Conservation (phyloP, 1,140 invertebrate genomes). For the Macrosteles quadrilineatus region DNA sequence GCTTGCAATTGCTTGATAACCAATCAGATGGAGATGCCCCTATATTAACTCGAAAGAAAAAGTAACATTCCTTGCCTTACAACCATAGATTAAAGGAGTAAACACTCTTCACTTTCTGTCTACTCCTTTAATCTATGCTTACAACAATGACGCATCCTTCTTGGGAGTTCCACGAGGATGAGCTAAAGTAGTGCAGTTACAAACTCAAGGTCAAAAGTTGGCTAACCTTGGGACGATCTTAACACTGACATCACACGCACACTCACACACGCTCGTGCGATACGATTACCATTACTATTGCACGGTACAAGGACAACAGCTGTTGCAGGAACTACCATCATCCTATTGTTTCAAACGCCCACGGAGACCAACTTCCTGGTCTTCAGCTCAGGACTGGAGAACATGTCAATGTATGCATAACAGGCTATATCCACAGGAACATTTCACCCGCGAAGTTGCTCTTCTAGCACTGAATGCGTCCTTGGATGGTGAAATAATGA, state of each 20-base stretch:
- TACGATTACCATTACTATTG: neutral
- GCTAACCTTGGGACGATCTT: too few species aligned
- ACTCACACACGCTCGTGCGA: neutral
- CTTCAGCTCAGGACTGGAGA: neutral
- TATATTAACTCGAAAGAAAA: too few species aligned
- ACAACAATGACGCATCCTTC: neutral
- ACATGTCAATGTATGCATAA: neutral
- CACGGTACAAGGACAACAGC: neutral
- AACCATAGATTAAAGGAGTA: too few species aligned
- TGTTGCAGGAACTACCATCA: neutral
- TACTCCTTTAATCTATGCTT: neutral
- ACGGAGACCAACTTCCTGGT: neutral
- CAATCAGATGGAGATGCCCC: too few species aligned
- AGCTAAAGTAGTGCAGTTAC: too few species aligned
- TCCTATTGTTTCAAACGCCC: neutral
- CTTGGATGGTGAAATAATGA: too few species aligned
- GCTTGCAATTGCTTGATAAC: too few species aligned
- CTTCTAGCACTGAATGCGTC: neutral
- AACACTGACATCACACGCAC: slow-evolving; percentile 1
- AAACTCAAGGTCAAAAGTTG: too few species aligned
- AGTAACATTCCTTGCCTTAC: too few species aligned
- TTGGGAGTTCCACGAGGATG: too few species aligned
- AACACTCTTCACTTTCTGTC: neutral
- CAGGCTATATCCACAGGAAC: neutral
- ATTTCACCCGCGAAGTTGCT: neutral